Conservation (phyloP, 2,888 invertebrate genomes). For the Tupiocoris notatus region DNA sequence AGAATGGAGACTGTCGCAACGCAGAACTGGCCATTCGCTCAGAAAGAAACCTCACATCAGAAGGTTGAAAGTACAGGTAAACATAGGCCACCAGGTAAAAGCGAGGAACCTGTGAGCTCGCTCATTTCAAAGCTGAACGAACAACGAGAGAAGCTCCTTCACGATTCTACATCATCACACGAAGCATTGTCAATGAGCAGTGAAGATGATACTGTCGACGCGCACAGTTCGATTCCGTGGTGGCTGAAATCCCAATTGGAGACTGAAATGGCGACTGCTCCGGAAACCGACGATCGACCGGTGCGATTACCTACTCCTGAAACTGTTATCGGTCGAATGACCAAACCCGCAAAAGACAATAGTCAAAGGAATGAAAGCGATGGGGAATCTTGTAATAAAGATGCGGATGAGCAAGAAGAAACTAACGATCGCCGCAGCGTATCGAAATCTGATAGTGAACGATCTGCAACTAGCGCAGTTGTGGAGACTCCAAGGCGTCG, state of each 20-base stretch:
- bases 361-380: neutral
- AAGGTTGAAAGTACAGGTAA: too few relatives aligned
- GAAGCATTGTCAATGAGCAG: neutral
- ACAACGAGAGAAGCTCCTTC: constrained; percentile 3
- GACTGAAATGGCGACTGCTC: neutral
- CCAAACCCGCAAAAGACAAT: neutral
- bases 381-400: neutral
- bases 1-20: too few relatives aligned
- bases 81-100: neutral
- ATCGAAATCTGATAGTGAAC: neutral
- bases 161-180: neutral
- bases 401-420: neutral
- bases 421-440: neutral
- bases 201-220: neutral
- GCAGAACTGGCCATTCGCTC: too few relatives aligned
- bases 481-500: neutral
- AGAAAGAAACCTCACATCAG: too few relatives aligned
- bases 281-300: neutral
- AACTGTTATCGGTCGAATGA: constrained; percentile 8
- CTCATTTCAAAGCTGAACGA: neutral
- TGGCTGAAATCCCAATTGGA: constrained; percentile 8
- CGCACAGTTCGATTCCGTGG: neutral
- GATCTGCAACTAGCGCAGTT: neutral
- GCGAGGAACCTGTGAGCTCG: constrained; percentile 19
- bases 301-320: constrained; percentile 14